A percentile compares a stretch with the other conserved stretches of the same genome.
Conservation (phyloP, 1,140 invertebrate species). For the Glossosoma conforme region DNA sequence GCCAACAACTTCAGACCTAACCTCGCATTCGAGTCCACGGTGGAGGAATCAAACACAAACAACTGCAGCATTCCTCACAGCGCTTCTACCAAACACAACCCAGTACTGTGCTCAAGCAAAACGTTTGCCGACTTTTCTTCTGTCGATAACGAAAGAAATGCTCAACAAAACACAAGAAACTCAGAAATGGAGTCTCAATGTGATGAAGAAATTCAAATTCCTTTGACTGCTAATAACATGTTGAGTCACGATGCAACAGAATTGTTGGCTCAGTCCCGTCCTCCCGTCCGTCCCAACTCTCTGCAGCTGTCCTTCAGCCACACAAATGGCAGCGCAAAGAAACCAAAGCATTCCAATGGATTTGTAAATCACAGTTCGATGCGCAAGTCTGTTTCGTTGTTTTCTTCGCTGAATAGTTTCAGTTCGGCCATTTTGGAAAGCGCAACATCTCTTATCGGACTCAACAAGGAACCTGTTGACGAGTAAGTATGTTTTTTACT, state of each 20-base stretch:
- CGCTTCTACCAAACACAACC: too few relatives aligned
- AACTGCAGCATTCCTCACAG: too few relatives aligned
- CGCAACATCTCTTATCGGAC: slow-evolving; percentile 26
- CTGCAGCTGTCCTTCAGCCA: neutral
- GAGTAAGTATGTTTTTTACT: slow-evolving; percentile 17
- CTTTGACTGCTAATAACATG: too few relatives aligned
- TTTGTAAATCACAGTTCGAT: slow-evolving; percentile 5
- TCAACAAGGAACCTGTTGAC: slow-evolving; percentile 22
- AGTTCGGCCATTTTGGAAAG: slow-evolving; percentile 27
- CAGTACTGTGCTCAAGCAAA: slow-evolving; percentile 23
- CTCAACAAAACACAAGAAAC: slow-evolving; percentile 1
- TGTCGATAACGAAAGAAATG: slow-evolving; percentile 1
- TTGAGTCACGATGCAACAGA: too few relatives aligned
- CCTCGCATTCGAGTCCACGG: too few relatives aligned
- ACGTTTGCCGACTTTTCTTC: slow-evolving; percentile 25
- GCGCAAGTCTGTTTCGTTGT: slow-evolving; percentile 23
- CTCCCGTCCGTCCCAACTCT: slow-evolving; percentile 12
- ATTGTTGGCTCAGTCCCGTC: neutral
- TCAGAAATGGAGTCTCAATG: neutral
- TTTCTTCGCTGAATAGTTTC: slow-evolving; percentile 27
- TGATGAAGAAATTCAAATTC: neutral
- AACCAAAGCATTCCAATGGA: slow-evolving; percentile 6
- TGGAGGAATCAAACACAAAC: too few relatives aligned
- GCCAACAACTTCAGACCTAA: too few relatives aligned
- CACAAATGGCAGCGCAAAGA: slow-evolving; percentile 4